These are phyloP conservation scores for Salarias fasciatus DNA, from an alignment of 2,797 vertebrate species.

Conservation along the genomic window DNA sequence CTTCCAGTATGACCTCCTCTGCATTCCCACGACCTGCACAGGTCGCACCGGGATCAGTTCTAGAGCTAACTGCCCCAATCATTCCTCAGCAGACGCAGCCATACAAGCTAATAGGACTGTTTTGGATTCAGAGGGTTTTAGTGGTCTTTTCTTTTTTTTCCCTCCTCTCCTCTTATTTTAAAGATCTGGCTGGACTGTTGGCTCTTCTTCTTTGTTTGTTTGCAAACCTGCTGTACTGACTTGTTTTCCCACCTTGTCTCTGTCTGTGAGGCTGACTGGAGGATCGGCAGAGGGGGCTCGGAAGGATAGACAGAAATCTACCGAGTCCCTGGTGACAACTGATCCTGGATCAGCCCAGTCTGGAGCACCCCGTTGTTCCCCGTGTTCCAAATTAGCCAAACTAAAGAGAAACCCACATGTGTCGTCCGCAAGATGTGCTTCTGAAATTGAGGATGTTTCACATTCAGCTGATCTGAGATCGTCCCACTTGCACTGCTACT, in stretches of 20 bases:
- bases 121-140: constrained; percentile 45
- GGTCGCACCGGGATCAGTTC: constrained; percentile 63
- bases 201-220: constrained; percentile 29
- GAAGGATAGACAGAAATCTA: constrained; percentile 28
- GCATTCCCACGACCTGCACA: constrained; percentile 53
- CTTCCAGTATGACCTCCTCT: constrained; percentile 70
- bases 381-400: constrained; percentile 8
- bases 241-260: constrained; percentile 27
- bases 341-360: constrained; percentile 46
- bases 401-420: background rate
- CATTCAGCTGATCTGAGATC: background rate
- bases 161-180: constrained; percentile 4
- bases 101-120: constrained; percentile 68
- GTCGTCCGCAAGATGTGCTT: background rate
- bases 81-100: constrained; percentile 65
- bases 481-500: constrained; percentile 15
- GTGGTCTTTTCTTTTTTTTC: constrained; percentile 1
- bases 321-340: constrained; percentile 62
- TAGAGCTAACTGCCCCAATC: constrained; percentile 66
- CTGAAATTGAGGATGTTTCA: constrained; percentile 5
- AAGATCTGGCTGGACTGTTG: constrained; percentile 21
- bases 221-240: constrained; percentile 9
- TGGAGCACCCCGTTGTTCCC: constrained; percentile 32
- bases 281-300: constrained; percentile 59
- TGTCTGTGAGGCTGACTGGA: constrained; percentile 40